Conservation (phyloP, 2,113 vertebrate genomes). For the Calonectris borealis region DNA sequence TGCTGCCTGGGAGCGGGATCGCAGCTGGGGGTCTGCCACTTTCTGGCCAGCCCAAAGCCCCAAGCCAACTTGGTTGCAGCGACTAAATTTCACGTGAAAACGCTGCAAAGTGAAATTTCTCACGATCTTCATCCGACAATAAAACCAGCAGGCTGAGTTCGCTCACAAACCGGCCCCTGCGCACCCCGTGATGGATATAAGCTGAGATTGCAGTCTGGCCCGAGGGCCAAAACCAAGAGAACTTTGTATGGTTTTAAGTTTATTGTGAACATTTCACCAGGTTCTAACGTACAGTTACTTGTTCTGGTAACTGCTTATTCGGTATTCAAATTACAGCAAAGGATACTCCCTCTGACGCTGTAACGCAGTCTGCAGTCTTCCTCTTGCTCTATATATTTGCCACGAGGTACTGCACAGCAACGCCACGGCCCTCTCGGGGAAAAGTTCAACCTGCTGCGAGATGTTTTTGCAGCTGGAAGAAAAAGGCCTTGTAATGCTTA, state of each 20-base stretch:
- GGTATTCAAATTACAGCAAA: not conserved
- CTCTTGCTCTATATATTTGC: not conserved
- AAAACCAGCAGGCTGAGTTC: not conserved
- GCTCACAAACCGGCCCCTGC: not conserved
- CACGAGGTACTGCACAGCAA: not conserved
- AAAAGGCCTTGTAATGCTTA: not conserved
- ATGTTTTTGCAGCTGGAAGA: conserved; percentile 15
- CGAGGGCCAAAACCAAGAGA: not conserved
- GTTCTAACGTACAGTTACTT: not conserved
- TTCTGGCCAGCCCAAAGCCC: not conserved
- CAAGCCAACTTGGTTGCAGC: accelerated
- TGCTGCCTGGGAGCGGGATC: accelerated
- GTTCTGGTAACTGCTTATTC: not conserved
- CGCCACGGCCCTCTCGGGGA: not conserved
- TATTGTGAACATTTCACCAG: not conserved
- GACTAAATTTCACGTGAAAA: not conserved
- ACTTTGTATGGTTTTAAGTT: not conserved
- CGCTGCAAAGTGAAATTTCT: not conserved
- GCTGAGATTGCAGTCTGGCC: not conserved
- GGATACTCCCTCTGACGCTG: not conserved
- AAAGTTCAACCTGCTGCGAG: not conserved
- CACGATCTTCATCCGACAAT: accelerated
- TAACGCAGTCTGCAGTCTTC: not conserved
- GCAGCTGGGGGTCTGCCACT: not conserved
- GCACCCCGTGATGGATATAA: not conserved